phyloP scores from a whole-genome alignment of 2,797 vertebrate species.

The Cygnus olor region DNA sequence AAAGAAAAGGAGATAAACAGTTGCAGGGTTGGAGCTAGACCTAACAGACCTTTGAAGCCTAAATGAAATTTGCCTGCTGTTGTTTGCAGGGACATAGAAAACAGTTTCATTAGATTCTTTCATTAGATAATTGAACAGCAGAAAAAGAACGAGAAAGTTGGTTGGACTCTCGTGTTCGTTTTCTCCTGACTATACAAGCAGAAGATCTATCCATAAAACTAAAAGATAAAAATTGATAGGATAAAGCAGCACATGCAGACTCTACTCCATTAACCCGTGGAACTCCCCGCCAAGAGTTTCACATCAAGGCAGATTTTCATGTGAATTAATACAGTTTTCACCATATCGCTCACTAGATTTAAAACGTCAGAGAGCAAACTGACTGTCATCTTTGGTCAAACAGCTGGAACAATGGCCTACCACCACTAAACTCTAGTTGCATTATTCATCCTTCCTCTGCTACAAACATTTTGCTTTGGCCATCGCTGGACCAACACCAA shows the following conservation, averaged over 20 bases:
- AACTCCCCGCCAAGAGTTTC: constrained; percentile 1
- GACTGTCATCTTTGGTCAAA: neutral
- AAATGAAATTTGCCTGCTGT: neutral
- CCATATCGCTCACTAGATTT: neutral
- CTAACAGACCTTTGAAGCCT: neutral
- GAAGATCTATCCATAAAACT: constrained; percentile 19
- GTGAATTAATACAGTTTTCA: constrained; percentile 19
- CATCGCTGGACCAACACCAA: neutral
- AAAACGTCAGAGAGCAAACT: constrained; percentile 22
- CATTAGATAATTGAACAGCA: neutral
- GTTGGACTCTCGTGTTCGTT: neutral
- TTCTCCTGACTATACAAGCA: neutral
- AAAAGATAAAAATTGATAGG: constrained; percentile 29
- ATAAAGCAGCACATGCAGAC: neutral
- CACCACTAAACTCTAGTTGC: neutral
- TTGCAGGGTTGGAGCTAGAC: neutral
- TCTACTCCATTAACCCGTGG: constrained; percentile 35
- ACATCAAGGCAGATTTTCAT: constrained; percentile 19
- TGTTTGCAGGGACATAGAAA: neutral
- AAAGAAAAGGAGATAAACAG: neutral
- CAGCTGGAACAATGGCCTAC: neutral
- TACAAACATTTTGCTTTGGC: neutral
- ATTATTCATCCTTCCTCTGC: neutral
- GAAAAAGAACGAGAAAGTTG: neutral
- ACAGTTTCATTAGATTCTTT: neutral